phyloP scores from a whole-genome alignment of 2,797 vertebrate genomes.

The Podarcis lilfordi region DNA sequence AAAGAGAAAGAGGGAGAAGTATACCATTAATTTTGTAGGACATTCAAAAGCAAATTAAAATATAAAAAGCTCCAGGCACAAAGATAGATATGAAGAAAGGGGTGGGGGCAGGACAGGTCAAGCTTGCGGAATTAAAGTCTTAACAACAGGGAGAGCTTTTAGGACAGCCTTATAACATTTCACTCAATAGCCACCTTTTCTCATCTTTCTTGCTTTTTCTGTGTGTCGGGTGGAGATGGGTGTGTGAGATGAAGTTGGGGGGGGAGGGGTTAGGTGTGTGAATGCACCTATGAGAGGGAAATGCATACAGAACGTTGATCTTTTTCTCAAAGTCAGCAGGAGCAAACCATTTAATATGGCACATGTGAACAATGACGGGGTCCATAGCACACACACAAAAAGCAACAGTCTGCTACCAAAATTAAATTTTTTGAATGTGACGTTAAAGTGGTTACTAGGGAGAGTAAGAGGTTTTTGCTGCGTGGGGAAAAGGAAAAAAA shows the following conservation, averaged over 20 bases:
- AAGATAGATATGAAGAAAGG: constrained; percentile 64
- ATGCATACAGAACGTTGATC: neutral
- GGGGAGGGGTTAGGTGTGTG: neutral
- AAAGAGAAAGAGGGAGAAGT: constrained; percentile 30
- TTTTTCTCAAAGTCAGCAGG: constrained; percentile 9
- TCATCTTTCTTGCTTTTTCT: neutral
- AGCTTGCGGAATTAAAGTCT: constrained; percentile 64
- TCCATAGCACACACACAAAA: neutral
- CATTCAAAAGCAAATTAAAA: constrained; percentile 79
- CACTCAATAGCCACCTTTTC: constrained; percentile 16
- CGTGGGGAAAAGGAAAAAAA: too few species aligned
- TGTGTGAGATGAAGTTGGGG: neutral
- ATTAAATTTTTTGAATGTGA: neutral
- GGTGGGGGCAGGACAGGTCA: constrained; percentile 62
- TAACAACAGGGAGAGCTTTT: constrained; percentile 50
- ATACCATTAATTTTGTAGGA: constrained; percentile 72
- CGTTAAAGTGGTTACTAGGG: neutral
- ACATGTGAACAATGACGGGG: fast-evolving
- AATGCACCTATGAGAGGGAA: neutral
- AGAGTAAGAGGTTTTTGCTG: too few species aligned
- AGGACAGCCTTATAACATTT: neutral
- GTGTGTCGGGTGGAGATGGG: neutral
- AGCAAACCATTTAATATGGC: neutral
- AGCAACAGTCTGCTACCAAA: neutral
- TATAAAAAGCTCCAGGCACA: constrained; percentile 74